Conservation (phyloP, 2,113 vertebrate genomes). For the Scomber japonicus region DNA sequence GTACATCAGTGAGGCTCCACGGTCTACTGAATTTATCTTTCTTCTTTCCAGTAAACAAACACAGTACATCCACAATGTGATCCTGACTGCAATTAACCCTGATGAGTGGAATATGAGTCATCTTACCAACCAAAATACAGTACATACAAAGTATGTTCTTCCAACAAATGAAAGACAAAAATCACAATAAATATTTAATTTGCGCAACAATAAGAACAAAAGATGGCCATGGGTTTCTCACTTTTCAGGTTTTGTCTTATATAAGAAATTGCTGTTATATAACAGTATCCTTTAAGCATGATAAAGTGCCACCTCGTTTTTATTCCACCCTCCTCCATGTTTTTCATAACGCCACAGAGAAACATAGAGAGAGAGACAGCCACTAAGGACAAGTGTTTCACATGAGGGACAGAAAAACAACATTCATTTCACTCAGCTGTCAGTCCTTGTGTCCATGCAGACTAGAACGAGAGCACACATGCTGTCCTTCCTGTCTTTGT, state of each 20-base stretch:
- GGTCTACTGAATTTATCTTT: background rate
- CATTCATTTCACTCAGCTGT: constrained; percentile 17
- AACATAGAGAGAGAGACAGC: constrained; percentile 1
- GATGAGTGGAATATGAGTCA: background rate
- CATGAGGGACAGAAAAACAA: constrained; percentile 6
- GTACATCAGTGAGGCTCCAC: no score
- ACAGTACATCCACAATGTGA: background rate
- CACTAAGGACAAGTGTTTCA: constrained; percentile 43
- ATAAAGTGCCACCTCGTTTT: constrained; percentile 42
- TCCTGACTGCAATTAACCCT: background rate
- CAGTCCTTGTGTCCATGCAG: constrained; percentile 8
- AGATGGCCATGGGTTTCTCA: constrained; percentile 1
- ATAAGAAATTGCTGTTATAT: constrained; percentile 66
- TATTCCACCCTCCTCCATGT: constrained; percentile 31
- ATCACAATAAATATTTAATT: background rate
- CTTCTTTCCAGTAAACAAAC: background rate
- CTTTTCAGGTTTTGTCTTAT: constrained; percentile 44
- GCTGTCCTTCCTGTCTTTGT: background rate
- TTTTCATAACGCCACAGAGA: constrained; percentile 46
- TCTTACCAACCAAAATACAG: background rate
- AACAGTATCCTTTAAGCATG: constrained; percentile 45
- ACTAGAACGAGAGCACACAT: background rate
- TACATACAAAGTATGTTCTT: background rate
- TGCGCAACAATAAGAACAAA: background rate
- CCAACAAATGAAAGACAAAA: background rate